These are phyloP conservation scores for Protobothrops mucrosquamatus DNA, from an alignment of 2,113 vertebrate species.

Conservation along the genomic window DNA sequence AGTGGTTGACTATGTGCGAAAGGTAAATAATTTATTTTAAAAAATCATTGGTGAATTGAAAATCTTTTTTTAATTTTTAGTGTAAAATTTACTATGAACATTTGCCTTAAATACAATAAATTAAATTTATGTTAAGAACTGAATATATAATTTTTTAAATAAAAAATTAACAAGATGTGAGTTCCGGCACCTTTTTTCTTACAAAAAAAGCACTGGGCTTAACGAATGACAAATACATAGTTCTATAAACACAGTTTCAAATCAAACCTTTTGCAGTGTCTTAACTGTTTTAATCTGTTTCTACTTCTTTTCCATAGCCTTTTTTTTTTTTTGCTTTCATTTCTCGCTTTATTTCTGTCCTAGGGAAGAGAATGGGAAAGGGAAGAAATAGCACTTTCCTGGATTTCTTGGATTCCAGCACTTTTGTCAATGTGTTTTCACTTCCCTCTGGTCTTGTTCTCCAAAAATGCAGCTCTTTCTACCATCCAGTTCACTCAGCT, in stretches of 20 bases:
- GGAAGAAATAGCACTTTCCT: background rate
- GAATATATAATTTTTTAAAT: too few species aligned
- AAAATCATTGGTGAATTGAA: too few species aligned
- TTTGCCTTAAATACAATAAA: too few species aligned
- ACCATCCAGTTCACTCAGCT: background rate
- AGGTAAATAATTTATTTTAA: too few species aligned
- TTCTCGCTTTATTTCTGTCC: background rate
- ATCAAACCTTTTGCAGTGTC: background rate
- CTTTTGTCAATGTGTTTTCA: background rate
- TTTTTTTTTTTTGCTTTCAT: background rate
- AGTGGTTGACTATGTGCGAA: too few species aligned
- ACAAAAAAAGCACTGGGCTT: background rate
- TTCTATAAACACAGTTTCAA: background rate
- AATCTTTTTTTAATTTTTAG: too few species aligned
- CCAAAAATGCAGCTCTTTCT: background rate
- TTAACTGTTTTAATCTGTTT: background rate
- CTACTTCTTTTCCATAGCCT: background rate
- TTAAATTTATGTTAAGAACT: too few species aligned
- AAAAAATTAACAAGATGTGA: too few species aligned
- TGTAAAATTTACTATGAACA: too few species aligned
- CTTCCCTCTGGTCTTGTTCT: background rate
- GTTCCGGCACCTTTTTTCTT: too few species aligned
- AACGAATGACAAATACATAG: background rate
- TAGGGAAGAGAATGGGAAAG: background rate
- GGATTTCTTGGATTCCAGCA: background rate